Conservation (phyloP, 2,113 vertebrate species). For the Rhynchomys soricoides region DNA sequence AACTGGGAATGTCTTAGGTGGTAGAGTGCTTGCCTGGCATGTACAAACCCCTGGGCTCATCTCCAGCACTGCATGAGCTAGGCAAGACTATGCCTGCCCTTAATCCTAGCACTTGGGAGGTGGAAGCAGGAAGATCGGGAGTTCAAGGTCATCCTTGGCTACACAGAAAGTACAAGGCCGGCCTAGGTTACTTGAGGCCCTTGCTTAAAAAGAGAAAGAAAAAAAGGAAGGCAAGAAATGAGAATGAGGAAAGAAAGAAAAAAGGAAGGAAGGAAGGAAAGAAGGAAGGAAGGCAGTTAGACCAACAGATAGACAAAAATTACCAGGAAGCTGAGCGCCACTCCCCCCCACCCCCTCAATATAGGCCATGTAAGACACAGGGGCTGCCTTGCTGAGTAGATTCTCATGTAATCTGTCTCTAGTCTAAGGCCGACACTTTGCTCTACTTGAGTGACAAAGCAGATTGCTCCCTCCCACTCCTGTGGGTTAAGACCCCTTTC, state of each 20-base stretch:
- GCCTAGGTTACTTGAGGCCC: neutral
- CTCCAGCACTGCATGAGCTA: neutral
- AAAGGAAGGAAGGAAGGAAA: neutral
- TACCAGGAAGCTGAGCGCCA: neutral
- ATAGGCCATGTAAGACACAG: neutral
- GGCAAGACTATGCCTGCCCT: neutral
- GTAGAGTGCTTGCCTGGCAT: neutral
- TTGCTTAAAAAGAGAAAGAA: neutral
- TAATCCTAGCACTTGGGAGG: neutral
- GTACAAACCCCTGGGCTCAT: too few relatives aligned
- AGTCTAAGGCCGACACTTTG: neutral
- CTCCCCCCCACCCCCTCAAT: neutral
- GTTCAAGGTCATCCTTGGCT: neutral
- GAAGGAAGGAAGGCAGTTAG: neutral
- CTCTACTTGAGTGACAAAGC: constrained; percentile 74
- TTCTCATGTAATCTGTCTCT: neutral
- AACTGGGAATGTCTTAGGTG: neutral
- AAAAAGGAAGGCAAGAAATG: too few relatives aligned
- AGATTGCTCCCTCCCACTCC: constrained; percentile 73
- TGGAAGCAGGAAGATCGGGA: neutral
- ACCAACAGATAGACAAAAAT: neutral
- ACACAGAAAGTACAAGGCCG: neutral
- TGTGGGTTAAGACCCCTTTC: constrained; percentile 77
- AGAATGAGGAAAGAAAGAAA: neutral
- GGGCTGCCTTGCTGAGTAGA: neutral